Evolutionary conservation across 2,113 vertebrate species (phyloP), one percentile per base, ranked within the genome.

Genomic region (Mus spicilegus): DNA sequence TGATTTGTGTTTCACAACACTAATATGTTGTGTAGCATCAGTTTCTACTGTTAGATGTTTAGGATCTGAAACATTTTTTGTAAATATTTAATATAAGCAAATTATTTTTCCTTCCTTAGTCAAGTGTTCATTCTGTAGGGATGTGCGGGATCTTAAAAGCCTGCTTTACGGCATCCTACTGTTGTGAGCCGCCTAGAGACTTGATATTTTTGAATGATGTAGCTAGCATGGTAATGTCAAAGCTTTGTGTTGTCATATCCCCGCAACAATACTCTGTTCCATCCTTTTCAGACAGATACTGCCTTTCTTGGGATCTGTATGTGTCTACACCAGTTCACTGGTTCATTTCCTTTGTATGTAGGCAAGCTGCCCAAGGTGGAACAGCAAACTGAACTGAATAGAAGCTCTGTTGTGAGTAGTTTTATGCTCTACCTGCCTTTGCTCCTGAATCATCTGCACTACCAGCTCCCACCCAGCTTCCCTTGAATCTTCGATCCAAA

Each of bases 81-180:
- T 24, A 85, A 94, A 73, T 70, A 72, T 87, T 85, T 96, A 69
- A 14, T 91, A 51, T 75, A 88, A 93, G 63, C 63, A 46, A 94
- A 76, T 9, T 88, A 49, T 26, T 30, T 16, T 72, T 14, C 22
- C 56, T 75, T 91, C 42, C 87, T 16, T 7, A 17, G 14, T 81
- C 10, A 36, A 42, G 5, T 56, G 75, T 96, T 94, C 17, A 67
- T 95, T 49, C 75, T 46, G 26, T 46, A 26, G 84, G 17, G 24
- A 91, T 19, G 20, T 24, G 75, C 10, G 54, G 82, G 36, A 56
- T 89, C 92, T 90, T 58, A 80, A 90, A 95, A 76, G 0, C 42
- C 73, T 77, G 19, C 63, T 89, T 58, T 49, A 91, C 77, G 24
- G 28, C 24, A 63, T 75, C 94, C 13, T 49, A 49, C 9, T 22